Evolutionary conservation across 1,140 invertebrate species (phyloP).

Genomic region (Mycetomoellerius zeteki): DNA sequence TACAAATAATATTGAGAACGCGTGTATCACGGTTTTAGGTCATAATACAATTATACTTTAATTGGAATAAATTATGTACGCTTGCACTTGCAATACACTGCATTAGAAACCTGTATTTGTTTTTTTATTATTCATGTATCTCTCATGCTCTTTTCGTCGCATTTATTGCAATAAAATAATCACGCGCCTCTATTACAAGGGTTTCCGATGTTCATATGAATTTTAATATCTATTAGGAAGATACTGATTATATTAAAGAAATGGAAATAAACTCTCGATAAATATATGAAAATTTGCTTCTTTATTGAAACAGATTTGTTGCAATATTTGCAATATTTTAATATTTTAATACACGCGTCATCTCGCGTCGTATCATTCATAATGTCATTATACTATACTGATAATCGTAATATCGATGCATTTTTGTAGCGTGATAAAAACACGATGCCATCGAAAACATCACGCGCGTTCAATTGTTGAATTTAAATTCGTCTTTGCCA

Average conservation of each 20-base stretch:
- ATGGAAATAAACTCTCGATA: neutral
- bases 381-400: neutral
- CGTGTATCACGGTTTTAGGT: neutral
- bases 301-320: neutral
- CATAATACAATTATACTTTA: conserved; percentile 46
- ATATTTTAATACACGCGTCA: conserved; percentile 5
- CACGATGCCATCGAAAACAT: conserved; percentile 35
- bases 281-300: neutral
- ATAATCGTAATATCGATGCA: conserved; percentile 28
- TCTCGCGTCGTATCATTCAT: conserved; percentile 3
- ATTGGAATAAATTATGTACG: conserved; percentile 60
- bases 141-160: neutral
- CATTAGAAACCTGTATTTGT: conserved; percentile 52
- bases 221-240: neutral
- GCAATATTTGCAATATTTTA: conserved; percentile 9
- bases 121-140: conserved; percentile 40
- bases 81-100: conserved; percentile 42
- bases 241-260: neutral
- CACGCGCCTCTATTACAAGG: neutral
- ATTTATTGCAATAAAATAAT: conserved; percentile 23
- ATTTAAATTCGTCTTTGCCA: conserved; percentile 55
- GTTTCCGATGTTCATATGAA: neutral
- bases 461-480: conserved; percentile 44
- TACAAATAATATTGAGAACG: conserved; percentile 6
- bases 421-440: conserved; percentile 34